A percentile compares a stretch with the other conserved stretches of the same genome.
phyloP scores from a whole-genome alignment of 2,888 invertebrate genomes.

The Blera fallax region DNA sequence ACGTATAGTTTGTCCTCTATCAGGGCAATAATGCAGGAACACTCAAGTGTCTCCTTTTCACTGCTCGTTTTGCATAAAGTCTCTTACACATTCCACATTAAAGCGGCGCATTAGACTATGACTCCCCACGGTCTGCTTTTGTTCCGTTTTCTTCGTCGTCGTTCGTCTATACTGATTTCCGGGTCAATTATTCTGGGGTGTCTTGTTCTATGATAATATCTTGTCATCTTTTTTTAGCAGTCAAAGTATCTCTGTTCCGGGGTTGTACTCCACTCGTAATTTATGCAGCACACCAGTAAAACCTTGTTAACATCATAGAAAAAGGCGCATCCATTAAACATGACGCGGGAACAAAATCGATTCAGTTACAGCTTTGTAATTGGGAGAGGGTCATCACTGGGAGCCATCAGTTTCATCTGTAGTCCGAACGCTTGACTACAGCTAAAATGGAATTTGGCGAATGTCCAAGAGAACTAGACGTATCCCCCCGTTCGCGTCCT shows the following conservation, averaged over 20 bases:
- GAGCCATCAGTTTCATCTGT: background rate
- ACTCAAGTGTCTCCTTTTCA: slow-evolving; percentile 28
- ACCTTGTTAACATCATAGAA: slow-evolving; percentile 18
- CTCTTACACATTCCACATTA: slow-evolving; percentile 36
- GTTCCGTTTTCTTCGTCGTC: background rate
- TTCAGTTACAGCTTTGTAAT: slow-evolving; percentile 2
- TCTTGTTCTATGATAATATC: slow-evolving; percentile 43
- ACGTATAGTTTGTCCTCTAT: background rate
- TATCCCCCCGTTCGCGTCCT: background rate
- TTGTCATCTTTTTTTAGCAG: slow-evolving; percentile 39
- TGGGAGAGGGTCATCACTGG: background rate
- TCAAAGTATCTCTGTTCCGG: background rate
- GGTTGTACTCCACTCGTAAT: slow-evolving; percentile 22
- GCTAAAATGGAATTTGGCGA: no score
- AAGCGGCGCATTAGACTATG: slow-evolving; percentile 11
- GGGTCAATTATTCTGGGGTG: slow-evolving; percentile 70
- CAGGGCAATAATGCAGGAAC: slow-evolving; percentile 47
- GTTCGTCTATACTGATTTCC: slow-evolving; percentile 62
- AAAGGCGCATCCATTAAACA: slow-evolving; percentile 12
- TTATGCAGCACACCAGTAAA: slow-evolving; percentile 21
- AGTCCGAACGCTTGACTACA: no score
- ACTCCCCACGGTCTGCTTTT: slow-evolving; percentile 6
- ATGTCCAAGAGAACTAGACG: background rate
- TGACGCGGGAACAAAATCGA: slow-evolving; percentile 18
- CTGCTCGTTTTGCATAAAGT: slow-evolving; percentile 64